A percentile compares a stretch with the other conserved stretches of the same genome.
Conservation (phyloP, 1,140 invertebrate genomes). For the Bombus affinis region DNA sequence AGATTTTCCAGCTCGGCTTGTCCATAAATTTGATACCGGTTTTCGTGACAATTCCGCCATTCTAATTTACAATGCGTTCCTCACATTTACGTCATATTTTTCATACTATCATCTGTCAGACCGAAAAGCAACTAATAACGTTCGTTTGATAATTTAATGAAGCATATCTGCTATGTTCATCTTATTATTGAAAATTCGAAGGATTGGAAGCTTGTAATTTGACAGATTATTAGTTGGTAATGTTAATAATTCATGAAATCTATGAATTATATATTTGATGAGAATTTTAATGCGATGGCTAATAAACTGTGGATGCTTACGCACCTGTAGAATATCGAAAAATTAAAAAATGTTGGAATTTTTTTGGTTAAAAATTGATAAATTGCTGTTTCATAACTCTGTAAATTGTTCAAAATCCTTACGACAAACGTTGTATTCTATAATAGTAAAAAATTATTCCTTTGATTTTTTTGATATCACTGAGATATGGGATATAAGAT, state of each 20-base stretch:
- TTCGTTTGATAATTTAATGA: background rate
- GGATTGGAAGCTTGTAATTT: background rate
- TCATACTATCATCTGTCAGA: slow-evolving; percentile 20
- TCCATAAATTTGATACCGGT: slow-evolving; percentile 66
- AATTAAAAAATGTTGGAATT: too few species aligned
- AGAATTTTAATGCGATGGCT: background rate
- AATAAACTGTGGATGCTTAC: background rate
- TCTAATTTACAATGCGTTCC: slow-evolving; percentile 55
- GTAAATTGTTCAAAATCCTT: too few species aligned
- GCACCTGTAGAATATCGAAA: too few species aligned
- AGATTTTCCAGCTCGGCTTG: slow-evolving; percentile 61
- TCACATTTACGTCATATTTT: slow-evolving; percentile 30
- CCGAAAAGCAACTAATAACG: background rate
- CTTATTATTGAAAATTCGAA: background rate
- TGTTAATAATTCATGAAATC: background rate
- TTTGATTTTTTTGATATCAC: too few species aligned
- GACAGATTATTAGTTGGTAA: background rate
- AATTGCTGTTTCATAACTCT: too few species aligned
- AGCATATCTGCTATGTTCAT: background rate
- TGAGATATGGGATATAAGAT: too few species aligned
- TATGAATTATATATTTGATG: background rate
- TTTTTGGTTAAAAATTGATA: too few species aligned
- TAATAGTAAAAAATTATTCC: too few species aligned
- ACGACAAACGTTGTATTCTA: too few species aligned
- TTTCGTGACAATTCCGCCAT: slow-evolving; percentile 45